A percentile compares a stretch with the other conserved stretches of the same genome.
These are phyloP conservation scores for Cydia strobilella DNA, from an alignment of 1,140 invertebrate species.

Conservation along the genomic window DNA sequence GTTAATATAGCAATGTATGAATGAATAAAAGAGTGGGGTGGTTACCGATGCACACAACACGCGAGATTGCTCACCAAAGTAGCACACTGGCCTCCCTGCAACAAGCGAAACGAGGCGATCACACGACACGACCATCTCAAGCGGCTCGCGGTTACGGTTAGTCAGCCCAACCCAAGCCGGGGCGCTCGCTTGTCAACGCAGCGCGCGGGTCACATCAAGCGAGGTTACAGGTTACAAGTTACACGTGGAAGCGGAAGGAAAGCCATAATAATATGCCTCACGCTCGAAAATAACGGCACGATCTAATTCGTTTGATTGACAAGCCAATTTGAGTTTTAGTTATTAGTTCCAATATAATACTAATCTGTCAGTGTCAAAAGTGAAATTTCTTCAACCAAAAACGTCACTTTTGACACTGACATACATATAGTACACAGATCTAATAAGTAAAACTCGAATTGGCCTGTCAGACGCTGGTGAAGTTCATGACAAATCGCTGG, in stretches of 20 bases:
- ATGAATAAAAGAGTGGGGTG: conserved; percentile 81
- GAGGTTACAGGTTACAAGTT: too few species aligned
- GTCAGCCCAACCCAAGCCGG: conserved; percentile 40
- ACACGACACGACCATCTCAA: conserved; percentile 79
- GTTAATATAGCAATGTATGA: conserved; percentile 76
- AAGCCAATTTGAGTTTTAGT: too few species aligned
- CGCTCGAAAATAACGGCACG: too few species aligned
- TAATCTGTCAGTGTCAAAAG: too few species aligned
- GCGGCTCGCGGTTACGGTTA: conserved; percentile 39
- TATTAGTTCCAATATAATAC: too few species aligned
- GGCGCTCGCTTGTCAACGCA: conserved; percentile 23
- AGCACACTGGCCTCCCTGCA: conserved; percentile 84
- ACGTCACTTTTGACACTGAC: too few species aligned
- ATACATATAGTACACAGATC: too few species aligned
- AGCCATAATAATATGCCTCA: background rate
- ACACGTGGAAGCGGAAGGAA: conserved; percentile 8
- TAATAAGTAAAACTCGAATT: too few species aligned
- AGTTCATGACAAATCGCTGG: too few species aligned
- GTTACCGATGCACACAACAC: conserved; percentile 95
- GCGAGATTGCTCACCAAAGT: conserved; percentile 94
- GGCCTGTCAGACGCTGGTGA: too few species aligned
- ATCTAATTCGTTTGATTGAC: too few species aligned
- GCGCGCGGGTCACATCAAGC: conserved; percentile 30
- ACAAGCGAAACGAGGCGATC: conserved; percentile 87
- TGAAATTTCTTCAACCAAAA: too few species aligned